Evolutionary conservation across 2,113 vertebrate species (phyloP).

Genomic region (Barnardius zonarius): DNA sequence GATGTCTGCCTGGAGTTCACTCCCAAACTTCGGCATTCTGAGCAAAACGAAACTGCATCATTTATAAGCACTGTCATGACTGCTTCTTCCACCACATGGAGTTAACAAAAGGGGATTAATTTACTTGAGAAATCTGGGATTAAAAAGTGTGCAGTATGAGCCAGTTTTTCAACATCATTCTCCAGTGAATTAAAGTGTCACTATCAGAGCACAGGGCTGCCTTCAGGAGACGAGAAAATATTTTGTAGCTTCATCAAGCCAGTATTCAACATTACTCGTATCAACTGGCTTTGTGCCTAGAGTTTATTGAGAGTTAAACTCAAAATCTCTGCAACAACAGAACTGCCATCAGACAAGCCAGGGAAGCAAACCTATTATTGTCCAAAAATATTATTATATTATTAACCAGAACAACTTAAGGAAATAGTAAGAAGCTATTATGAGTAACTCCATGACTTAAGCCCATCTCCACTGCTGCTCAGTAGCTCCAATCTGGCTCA

Average conservation of each 20-base stretch:
- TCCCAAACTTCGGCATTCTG: neutral
- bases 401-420: neutral
- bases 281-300: neutral
- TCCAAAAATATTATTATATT: neutral
- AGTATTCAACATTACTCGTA: neutral
- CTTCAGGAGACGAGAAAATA: neutral
- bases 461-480: neutral
- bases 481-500: neutral
- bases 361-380: neutral
- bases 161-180: neutral
- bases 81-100: neutral
- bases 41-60: neutral
- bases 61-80: neutral
- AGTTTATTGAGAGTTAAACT: neutral
- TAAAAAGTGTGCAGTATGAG: neutral
- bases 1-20: neutral
- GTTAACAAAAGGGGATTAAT: neutral
- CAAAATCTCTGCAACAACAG: neutral
- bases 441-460: neutral
- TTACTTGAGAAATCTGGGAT: neutral
- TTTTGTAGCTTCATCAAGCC: neutral
- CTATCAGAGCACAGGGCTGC: neutral
- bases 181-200: rapidly evolving
- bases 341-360: neutral
- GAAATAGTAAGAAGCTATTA: neutral